phyloP scores from a whole-genome alignment of 2,888 invertebrate genomes.

The Achlya flavicornis region DNA sequence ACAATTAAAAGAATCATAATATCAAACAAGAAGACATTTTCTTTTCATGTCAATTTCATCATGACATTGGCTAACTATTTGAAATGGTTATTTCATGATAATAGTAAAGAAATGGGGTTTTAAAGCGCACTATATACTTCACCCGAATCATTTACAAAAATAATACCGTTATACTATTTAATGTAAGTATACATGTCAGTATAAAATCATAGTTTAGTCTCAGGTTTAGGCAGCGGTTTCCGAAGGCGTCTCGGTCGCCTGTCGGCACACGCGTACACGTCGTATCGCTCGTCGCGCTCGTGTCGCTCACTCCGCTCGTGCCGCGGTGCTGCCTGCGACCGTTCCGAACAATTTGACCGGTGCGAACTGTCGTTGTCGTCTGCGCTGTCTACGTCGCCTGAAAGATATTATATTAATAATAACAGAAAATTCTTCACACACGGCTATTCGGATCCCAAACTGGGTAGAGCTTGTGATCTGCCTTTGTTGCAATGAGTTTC shows the following conservation, averaged over 20 bases:
- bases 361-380: slow-evolving; percentile 87
- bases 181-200: neutral
- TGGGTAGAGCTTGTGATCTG: no score
- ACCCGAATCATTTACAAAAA: neutral
- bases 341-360: slow-evolving; percentile 69
- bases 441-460: no score
- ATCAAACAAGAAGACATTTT: no score
- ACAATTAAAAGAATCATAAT: no score
- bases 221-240: slow-evolving; percentile 79
- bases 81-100: no score
- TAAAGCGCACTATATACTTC: no score
- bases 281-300: slow-evolving; percentile 6
- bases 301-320: slow-evolving; percentile 23
- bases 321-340: slow-evolving; percentile 27
- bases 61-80: no score
- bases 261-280: slow-evolving; percentile 10
- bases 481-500: no score
- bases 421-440: neutral
- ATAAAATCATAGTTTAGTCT: slow-evolving; percentile 78
- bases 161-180: neutral
- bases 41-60: no score
- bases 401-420: neutral
- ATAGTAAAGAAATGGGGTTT: no score
- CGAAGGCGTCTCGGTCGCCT: slow-evolving; percentile 24
- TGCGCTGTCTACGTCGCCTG: slow-evolving; percentile 92